Base-by-base conservation (phyloP, 1,140 invertebrate species). In the Drosophila takahashii region DNA sequence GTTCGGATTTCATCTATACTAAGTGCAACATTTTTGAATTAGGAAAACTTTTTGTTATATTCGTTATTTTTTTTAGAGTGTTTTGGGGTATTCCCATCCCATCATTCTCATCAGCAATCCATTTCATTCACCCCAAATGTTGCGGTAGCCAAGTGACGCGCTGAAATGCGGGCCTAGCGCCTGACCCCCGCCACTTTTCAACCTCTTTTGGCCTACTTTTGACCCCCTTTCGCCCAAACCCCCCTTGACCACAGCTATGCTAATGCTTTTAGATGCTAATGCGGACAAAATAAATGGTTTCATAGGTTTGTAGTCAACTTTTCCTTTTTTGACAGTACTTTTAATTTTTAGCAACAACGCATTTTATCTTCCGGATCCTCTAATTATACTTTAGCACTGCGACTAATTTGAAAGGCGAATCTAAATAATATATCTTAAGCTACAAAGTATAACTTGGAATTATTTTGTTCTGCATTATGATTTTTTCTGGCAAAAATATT, bases 201-300 rank as follows among this genome's bases (percentile, higher is more conserved):
- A 26, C 57, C 57, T 18, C 18, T 32, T 16, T 51, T 15, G 32
- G 32, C 32, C 57, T 34, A 29, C 32, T 39, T 16, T 27, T 34
- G 48, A 29, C 29, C 56, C 56, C 13, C 29, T 6, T 36, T 32
- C 3, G 15, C 9, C 48, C n/a, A 18, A 5, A 11, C 44, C 29
- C 29, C 18, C 13, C 5, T 45, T 42, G 8, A 10, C 65, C 65
- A 27, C 65, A 69, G 65, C 62, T 54, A 69, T 69, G 61, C 65
- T 45, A 67, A 67, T 39, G 61, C 10, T 65, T 48, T 16, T 39
- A 47, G 47, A 69, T 66, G 62, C 62, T 66, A 66, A 66, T 66
- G 62, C 62, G 62, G 58, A 57, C 62, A 48, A 62, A 66, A 66
- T 64, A 66, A 66, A 66, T 66, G 72, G 62, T 58, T 72, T 70